Evolutionary conservation across 2,888 invertebrate genomes (phyloP).

Genomic region (Papilio demoleus): DNA sequence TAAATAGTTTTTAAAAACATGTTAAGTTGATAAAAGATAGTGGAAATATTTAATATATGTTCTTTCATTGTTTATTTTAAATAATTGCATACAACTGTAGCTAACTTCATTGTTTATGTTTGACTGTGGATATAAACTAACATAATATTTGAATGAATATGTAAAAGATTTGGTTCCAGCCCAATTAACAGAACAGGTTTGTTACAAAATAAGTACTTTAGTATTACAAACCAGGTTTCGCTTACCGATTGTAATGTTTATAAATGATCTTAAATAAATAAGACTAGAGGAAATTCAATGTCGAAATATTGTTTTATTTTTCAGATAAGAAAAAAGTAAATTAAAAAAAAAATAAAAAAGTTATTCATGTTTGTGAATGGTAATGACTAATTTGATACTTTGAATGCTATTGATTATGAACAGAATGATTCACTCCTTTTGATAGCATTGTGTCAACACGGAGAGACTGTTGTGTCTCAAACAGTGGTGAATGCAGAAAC

Average conservation of each 20-base stretch:
- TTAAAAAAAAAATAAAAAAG: constrained; percentile 25
- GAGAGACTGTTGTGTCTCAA: background rate
- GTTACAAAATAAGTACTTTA: constrained; percentile 36
- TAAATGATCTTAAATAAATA: constrained; percentile 29
- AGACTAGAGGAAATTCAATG: constrained; percentile 37
- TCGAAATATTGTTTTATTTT: constrained; percentile 22
- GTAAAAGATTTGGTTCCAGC: constrained; percentile 37
- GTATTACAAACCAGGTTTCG: constrained; percentile 15
- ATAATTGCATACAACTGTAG: background rate
- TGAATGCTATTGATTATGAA: constrained; percentile 24
- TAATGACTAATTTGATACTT: constrained; percentile 14
- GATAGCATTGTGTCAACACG: constrained; percentile 9
- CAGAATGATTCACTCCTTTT: constrained; percentile 29
- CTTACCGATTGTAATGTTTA: background rate
- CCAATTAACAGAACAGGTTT: constrained; percentile 28
- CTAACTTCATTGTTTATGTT: constrained; percentile 27
- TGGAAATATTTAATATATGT: background rate
- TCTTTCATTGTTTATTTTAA: background rate
- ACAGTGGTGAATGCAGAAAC: constrained; percentile 5
- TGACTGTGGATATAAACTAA: constrained; percentile 11
- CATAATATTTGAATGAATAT: constrained; percentile 22
- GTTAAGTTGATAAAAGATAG: background rate
- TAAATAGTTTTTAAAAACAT: constrained; percentile 2
- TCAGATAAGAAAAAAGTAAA: constrained; percentile 29
- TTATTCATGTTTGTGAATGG: constrained; percentile 30